Conservation (phyloP, 1,140 invertebrate genomes). For the Pseudoatta argentina region DNA sequence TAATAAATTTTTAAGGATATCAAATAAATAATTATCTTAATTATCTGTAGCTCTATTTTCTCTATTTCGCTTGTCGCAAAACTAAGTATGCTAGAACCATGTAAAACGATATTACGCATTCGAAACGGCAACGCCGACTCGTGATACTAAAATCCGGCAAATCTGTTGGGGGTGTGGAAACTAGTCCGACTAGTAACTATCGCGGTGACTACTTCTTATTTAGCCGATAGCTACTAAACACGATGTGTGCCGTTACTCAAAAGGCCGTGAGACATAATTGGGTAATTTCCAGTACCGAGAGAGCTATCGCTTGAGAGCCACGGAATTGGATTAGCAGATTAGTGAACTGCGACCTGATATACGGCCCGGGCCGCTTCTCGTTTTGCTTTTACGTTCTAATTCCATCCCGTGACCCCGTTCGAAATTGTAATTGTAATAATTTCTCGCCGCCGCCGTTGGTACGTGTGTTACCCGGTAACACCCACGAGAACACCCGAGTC, state of each 20-base stretch:
- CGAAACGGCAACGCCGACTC: background rate
- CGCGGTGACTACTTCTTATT: constrained; percentile 52
- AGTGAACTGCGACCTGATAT: constrained; percentile 59
- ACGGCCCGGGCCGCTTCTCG: constrained; percentile 31
- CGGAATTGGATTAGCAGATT: constrained; percentile 70
- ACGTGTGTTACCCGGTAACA: constrained; percentile 28
- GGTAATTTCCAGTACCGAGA: constrained; percentile 55
- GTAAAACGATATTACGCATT: background rate
- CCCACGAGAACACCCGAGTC: constrained; percentile 3
- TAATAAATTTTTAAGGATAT: background rate
- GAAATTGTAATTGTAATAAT: constrained; percentile 72
- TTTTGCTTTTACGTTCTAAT: constrained; percentile 70
- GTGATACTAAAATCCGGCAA: constrained; percentile 11
- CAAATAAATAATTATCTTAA: background rate
- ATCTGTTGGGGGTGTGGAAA: constrained; percentile 6
- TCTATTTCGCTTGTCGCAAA: background rate
- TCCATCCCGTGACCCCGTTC: constrained; percentile 54
- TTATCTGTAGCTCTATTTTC: background rate
- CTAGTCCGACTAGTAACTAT: constrained; percentile 35
- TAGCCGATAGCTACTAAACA: constrained; percentile 40
- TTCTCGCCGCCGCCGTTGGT: constrained; percentile 23
- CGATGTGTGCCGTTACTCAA: constrained; percentile 54
- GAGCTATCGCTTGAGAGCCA: constrained; percentile 36
- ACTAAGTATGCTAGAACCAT: background rate
- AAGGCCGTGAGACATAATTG: constrained; percentile 59